Evolutionary conservation across 2,888 invertebrate species (phyloP).

Genomic region (Oxyteleia sp.): DNA sequence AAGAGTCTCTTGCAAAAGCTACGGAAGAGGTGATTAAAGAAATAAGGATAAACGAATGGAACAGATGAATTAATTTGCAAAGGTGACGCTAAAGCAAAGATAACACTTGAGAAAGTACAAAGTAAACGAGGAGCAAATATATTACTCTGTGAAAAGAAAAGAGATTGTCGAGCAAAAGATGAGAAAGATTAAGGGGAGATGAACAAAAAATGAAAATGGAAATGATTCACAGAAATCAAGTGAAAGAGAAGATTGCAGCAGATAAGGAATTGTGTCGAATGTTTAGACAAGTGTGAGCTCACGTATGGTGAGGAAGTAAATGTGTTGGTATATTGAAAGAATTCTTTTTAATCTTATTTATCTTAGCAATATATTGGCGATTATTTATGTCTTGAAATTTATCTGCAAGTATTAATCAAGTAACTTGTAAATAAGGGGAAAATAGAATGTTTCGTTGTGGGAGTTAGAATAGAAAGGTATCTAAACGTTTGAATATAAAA

Average conservation of each 20-base stretch:
- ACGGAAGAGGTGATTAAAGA: slow-evolving; percentile 3
- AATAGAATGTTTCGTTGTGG: no score
- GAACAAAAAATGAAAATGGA: slow-evolving; percentile 18
- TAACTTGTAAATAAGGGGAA: no score
- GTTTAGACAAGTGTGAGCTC: neutral
- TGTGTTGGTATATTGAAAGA: neutral
- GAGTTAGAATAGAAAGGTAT: no score
- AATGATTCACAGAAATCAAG: slow-evolving; percentile 1
- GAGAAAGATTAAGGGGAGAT: slow-evolving; percentile 18
- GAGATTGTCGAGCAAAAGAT: slow-evolving; percentile 8
- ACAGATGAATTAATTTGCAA: slow-evolving; percentile 10
- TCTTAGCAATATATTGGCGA: no score
- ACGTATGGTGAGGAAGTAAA: neutral
- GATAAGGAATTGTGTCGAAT: neutral
- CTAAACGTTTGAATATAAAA: no score
- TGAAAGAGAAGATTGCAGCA: neutral
- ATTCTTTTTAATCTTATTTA: no score
- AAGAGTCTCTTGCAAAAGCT: neutral
- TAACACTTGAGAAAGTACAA: slow-evolving; percentile 3
- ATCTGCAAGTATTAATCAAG: no score
- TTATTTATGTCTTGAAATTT: no score
- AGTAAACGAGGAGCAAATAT: slow-evolving; percentile 7
- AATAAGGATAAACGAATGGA: slow-evolving; percentile 20
- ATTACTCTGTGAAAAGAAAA: slow-evolving; percentile 15
- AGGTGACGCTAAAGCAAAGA: slow-evolving; percentile 9